Conservation (phyloP, 2,113 vertebrate species). For the Bubalus kerabau region DNA sequence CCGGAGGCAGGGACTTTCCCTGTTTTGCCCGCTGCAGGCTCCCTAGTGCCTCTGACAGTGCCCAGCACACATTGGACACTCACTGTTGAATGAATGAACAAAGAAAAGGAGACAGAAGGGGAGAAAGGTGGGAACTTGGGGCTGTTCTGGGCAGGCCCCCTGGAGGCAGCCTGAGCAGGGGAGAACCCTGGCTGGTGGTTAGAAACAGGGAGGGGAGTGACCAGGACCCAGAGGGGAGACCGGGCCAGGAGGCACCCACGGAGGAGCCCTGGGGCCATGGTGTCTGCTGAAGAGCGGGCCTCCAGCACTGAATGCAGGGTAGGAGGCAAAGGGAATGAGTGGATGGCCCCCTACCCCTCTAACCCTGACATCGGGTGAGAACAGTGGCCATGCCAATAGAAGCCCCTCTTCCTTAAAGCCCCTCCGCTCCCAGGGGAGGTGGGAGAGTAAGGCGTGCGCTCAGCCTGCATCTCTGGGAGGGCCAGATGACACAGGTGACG, state of each 20-base stretch:
- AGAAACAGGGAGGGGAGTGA: not conserved
- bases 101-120: not conserved
- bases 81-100: not conserved
- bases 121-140: no score
- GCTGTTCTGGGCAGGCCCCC: not conserved
- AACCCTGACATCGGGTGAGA: not conserved
- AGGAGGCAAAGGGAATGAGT: not conserved
- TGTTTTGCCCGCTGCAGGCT: no score
- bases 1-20: not conserved
- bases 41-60: not conserved
- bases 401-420: not conserved
- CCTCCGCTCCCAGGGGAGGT: no score
- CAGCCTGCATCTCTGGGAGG: not conserved
- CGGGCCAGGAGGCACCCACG: rapidly evolving
- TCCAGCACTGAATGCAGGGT: not conserved
- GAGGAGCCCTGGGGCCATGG: not conserved
- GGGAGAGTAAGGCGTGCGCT: not conserved
- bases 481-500: rapidly evolving
- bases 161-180: not conserved
- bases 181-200: no score
- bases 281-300: not conserved
- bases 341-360: not conserved
- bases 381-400: not conserved
- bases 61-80: not conserved
- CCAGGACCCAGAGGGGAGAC: not conserved